A percentile compares a stretch with the other conserved stretches of the same genome.
Evolutionary conservation across 2,113 vertebrate species (phyloP).

Genomic region (Podarcis muralis): DNA sequence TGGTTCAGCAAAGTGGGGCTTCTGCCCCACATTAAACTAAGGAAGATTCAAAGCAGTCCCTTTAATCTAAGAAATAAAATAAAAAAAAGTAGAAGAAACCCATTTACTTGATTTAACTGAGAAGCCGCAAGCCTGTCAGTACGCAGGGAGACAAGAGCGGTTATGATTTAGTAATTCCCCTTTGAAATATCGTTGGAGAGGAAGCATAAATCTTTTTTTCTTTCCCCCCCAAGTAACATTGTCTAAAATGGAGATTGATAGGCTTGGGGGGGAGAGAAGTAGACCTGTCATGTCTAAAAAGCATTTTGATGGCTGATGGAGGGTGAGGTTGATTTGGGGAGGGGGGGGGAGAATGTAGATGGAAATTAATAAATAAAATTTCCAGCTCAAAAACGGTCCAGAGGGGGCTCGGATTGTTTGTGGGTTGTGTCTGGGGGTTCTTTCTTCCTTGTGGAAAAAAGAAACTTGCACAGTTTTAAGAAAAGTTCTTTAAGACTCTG

Average conservation of each 20-base stretch:
- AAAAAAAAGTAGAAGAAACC: constrained; percentile 16
- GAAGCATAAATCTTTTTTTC: constrained; percentile 1
- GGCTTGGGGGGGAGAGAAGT: neutral
- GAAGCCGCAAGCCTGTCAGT: constrained; percentile 19
- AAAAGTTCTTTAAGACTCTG: neutral
- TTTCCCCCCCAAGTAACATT: neutral
- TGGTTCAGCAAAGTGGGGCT: neutral
- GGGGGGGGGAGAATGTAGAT: neutral
- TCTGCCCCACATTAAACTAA: constrained; percentile 10
- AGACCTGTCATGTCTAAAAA: constrained; percentile 12
- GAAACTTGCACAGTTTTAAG: neutral
- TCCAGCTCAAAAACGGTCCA: neutral
- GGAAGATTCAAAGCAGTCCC: constrained; percentile 25
- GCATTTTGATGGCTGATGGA: neutral
- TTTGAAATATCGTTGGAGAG: neutral
- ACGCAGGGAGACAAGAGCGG: constrained; percentile 8
- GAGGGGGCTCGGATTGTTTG: neutral
- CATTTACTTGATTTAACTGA: constrained; percentile 45
- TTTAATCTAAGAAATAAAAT: neutral
- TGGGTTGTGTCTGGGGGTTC: neutral
- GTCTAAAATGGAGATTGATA: constrained; percentile 19
- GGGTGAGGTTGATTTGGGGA: neutral
- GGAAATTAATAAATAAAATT: constrained; percentile 12
- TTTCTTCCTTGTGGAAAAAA: neutral
- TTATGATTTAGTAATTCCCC: constrained; percentile 28